phyloP scores from a whole-genome alignment of 2,113 vertebrate genomes.

The Brachyistius frenatus region DNA sequence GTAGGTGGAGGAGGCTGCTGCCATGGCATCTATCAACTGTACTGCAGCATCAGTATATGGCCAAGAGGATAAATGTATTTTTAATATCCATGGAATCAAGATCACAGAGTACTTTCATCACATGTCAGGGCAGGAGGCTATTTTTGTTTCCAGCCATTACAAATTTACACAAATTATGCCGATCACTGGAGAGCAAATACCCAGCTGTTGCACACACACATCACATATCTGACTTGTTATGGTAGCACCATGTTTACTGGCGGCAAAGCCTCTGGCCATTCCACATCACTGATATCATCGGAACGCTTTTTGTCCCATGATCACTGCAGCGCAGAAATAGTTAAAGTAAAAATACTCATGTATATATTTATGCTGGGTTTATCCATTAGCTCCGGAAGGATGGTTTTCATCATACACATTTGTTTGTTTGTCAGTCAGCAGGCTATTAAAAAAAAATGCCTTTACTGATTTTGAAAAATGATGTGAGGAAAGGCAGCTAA shows the following conservation, averaged over 20 bases:
- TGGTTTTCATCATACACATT: background rate
- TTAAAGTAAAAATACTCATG: slow-evolving; percentile 41
- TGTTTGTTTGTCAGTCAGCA: background rate
- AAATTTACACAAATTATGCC: slow-evolving; percentile 52
- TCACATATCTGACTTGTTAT: slow-evolving; percentile 56
- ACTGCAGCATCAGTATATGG: background rate
- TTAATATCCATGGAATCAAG: slow-evolving; percentile 36
- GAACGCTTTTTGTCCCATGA: slow-evolving; percentile 50
- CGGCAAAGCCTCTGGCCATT: slow-evolving; percentile 59
- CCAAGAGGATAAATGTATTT: slow-evolving; percentile 26
- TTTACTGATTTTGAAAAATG: too few species aligned
- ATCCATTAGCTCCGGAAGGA: background rate
- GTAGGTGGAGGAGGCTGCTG: slow-evolving; percentile 22
- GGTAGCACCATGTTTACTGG: slow-evolving; percentile 41
- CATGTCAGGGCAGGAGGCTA: slow-evolving; percentile 23
- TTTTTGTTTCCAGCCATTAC: slow-evolving; percentile 40
- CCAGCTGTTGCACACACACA: slow-evolving; percentile 62
- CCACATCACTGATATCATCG: slow-evolving; percentile 57
- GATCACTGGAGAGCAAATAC: slow-evolving; percentile 53
- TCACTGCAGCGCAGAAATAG: slow-evolving; percentile 25
- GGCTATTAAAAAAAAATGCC: background rate
- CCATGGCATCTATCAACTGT: slow-evolving; percentile 18
- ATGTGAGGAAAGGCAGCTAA: background rate
- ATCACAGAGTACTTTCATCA: slow-evolving; percentile 40
- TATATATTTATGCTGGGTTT: background rate